phyloP scores from a whole-genome alignment of 2,113 vertebrate species.

The Hippolais icterina region DNA sequence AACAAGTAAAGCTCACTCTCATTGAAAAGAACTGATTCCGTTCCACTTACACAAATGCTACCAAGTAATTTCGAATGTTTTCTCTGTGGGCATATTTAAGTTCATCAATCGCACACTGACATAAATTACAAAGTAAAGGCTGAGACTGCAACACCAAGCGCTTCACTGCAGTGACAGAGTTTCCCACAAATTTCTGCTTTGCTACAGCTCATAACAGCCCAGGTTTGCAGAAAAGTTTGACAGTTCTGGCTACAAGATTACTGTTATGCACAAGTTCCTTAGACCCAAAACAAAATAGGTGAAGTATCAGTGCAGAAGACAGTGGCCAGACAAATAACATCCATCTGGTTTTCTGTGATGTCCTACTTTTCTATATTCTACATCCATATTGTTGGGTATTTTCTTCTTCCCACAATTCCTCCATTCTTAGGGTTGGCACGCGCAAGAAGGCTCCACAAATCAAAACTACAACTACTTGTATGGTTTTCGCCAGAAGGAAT shows the following conservation, averaged over 20 bases:
- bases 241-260: background rate
- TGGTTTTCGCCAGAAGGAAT: background rate
- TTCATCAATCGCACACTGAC: background rate
- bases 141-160: background rate
- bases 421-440: background rate
- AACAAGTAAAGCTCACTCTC: background rate
- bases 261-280: background rate
- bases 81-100: background rate
- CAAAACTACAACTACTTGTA: background rate
- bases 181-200: background rate
- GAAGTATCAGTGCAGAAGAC: background rate
- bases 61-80: background rate
- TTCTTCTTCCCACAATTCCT: background rate
- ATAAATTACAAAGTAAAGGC: background rate
- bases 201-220: background rate
- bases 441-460: background rate
- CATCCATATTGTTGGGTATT: background rate
- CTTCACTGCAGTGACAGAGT: background rate
- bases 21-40: background rate
- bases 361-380: background rate
- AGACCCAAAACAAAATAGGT: background rate
- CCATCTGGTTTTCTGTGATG: background rate
- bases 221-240: background rate
- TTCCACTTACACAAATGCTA: background rate
- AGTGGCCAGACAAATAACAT: background rate